Conservation (phyloP, 1,140 invertebrate genomes). For the Aleiodes sp. region DNA sequence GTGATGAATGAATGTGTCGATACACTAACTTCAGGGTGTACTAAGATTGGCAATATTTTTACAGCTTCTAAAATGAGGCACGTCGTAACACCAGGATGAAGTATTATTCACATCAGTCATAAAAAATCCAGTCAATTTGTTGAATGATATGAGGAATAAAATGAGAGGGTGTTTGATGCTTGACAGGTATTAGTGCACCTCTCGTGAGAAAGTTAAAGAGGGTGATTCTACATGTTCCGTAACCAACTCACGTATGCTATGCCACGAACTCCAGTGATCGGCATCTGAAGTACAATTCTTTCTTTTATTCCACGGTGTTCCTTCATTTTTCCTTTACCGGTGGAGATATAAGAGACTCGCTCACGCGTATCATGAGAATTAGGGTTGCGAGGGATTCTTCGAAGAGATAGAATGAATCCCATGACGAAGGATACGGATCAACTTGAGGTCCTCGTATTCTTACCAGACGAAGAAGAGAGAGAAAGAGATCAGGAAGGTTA, state of each 20-base stretch:
- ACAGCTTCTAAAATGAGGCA: not conserved
- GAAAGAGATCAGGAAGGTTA: not conserved
- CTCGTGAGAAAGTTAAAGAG: constrained; percentile 14
- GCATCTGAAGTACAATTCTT: not conserved
- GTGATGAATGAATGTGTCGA: no score
- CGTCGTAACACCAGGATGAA: not conserved
- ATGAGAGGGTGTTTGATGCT: constrained; percentile 23
- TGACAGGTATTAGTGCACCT: constrained; percentile 27
- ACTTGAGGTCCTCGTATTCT: not conserved
- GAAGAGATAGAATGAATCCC: constrained; percentile 6
- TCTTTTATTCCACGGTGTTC: not conserved
- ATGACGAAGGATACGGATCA: constrained; percentile 14
- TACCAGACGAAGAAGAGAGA: not conserved
- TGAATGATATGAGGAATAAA: constrained; percentile 26
- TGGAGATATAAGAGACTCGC: not conserved
- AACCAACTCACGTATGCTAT: constrained; percentile 8
- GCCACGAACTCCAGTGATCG: not conserved
- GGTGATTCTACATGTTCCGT: not conserved
- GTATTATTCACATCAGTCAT: not conserved
- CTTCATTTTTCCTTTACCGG: constrained; percentile 9
- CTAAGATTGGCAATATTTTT: not conserved
- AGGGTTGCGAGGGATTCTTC: constrained; percentile 21
- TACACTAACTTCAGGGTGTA: no score
- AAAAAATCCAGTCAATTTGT: constrained; percentile 27
- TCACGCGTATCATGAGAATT: constrained; percentile 25